Conservation (phyloP, 2,113 vertebrate species). For the Caracal caracal region DNA sequence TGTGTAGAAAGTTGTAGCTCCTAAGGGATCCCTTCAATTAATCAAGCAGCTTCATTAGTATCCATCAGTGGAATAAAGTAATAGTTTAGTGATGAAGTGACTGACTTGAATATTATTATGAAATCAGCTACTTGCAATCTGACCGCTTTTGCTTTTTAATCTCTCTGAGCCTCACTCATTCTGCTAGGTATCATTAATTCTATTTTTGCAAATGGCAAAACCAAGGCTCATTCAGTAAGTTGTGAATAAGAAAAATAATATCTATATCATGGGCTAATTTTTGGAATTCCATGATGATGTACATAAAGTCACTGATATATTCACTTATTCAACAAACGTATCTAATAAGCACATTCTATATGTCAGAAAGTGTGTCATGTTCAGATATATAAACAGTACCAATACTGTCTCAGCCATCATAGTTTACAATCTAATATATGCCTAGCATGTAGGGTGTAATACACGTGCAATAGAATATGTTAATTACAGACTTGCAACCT, state of each 20-base stretch:
- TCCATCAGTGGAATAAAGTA: background rate
- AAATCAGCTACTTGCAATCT: background rate
- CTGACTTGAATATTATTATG: background rate
- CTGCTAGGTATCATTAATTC: background rate
- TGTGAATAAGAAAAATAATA: background rate
- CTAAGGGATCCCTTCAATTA: background rate
- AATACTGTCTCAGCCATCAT: background rate
- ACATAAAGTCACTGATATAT: background rate
- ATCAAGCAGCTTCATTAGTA: background rate
- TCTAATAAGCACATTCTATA: background rate
- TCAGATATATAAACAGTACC: background rate
- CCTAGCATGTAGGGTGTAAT: background rate
- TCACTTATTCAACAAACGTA: constrained; percentile 14
- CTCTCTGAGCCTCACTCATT: background rate
- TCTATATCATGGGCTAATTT: background rate
- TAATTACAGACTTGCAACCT: background rate
- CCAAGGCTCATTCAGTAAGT: background rate
- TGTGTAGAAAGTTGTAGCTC: background rate
- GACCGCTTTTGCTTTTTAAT: background rate
- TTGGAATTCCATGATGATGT: background rate
- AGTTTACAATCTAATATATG: background rate
- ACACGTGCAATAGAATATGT: background rate
- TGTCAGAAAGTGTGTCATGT: background rate
- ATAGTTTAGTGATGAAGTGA: background rate
- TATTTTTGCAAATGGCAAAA: constrained; percentile 9